phyloP scores from a whole-genome alignment of 92 coral and sea anemone species.

The Zoanthus solanderi region DNA sequence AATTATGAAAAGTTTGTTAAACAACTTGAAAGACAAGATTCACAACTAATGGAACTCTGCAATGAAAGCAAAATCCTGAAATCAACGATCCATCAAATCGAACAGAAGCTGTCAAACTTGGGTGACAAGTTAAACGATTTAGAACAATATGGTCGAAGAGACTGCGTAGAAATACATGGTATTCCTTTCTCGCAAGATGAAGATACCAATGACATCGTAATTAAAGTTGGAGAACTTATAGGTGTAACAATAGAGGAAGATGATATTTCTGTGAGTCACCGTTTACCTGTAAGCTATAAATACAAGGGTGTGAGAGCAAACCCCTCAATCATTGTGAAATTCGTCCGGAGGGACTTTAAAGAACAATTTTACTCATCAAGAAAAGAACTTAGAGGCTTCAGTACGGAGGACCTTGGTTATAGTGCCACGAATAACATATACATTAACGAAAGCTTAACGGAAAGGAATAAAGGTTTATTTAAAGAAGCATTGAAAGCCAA shows the following conservation, averaged over 20 bases:
- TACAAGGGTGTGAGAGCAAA: constrained; percentile 8
- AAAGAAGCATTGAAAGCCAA: constrained; percentile 1
- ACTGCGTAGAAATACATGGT: constrained; percentile 7
- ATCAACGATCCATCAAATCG: not conserved
- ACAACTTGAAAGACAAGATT: constrained; percentile 3
- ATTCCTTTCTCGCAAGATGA: constrained; percentile 3
- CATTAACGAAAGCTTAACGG: not conserved
- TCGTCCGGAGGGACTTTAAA: not conserved
- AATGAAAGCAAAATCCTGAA: constrained; percentile 2
- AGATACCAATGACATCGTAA: not conserved
- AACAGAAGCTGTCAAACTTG: constrained; percentile 5
- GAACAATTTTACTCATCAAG: not conserved
- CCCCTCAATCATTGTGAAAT: not conserved
- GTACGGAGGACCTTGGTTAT: constrained; percentile 6
- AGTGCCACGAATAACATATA: not conserved
- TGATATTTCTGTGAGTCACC: not conserved
- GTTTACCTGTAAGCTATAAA: not conserved
- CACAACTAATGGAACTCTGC: not conserved
- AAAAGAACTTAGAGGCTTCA: not conserved
- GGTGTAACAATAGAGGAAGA: constrained; percentile 5
- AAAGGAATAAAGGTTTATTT: not conserved
- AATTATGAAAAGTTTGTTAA: not conserved
- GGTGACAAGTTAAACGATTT: constrained; percentile 7
- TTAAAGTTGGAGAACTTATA: not conserved
- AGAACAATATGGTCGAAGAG: constrained; percentile 5